Conservation (phyloP, 2,888 invertebrate genomes). For the Phalera bucephala region DNA sequence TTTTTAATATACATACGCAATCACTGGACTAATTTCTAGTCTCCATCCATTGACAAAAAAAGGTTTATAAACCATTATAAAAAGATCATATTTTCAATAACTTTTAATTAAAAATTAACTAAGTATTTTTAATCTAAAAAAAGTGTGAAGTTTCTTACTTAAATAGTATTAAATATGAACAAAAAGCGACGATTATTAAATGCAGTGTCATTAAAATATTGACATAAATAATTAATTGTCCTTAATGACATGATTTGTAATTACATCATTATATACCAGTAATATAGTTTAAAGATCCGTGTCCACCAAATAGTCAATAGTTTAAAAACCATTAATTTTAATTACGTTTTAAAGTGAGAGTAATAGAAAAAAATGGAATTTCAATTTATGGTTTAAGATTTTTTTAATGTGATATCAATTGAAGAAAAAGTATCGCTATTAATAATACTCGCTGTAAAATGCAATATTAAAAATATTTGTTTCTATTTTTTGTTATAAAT, state of each 20-base stretch:
- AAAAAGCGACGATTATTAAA: background rate
- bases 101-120: background rate
- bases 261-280: background rate
- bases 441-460: conserved; percentile 35
- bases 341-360: conserved; percentile 2
- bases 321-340: conserved; percentile 6
- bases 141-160: too few species aligned
- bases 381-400: background rate
- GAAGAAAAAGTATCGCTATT: conserved; percentile 22
- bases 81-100: too few species aligned
- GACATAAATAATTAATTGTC: background rate
- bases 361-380: background rate
- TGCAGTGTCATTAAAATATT: background rate
- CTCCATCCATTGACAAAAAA: too few species aligned
- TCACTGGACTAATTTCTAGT: too few species aligned
- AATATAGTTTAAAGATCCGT: conserved; percentile 7
- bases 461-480: conserved; percentile 35
- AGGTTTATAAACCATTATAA: too few species aligned
- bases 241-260: background rate
- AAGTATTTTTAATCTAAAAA: background rate
- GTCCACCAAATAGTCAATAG: conserved; percentile 40
- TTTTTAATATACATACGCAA: too few species aligned
- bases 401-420: background rate
- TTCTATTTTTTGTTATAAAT: conserved; percentile 3
- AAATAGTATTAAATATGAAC: too few species aligned